These are phyloP conservation scores for Nemoura dubitans DNA, from an alignment of 2,888 invertebrate genomes.

Conservation along the genomic window DNA sequence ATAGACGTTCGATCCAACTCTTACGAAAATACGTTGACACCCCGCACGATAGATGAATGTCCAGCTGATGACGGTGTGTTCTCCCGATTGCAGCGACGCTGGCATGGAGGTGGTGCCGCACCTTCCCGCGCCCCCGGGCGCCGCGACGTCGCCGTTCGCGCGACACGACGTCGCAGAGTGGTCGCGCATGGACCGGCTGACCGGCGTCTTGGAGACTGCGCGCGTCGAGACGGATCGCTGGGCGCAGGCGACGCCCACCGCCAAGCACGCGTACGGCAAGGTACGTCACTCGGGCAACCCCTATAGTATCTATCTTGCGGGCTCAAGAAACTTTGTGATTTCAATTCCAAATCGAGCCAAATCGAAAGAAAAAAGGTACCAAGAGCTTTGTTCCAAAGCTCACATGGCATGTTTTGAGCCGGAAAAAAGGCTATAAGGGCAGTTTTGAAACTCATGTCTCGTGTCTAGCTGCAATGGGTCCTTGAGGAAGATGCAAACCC, in stretches of 20 bases:
- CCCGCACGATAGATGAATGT: too few species aligned
- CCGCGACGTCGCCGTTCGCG: constrained; percentile 59
- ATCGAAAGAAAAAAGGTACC: too few species aligned
- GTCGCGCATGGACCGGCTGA: constrained; percentile 65
- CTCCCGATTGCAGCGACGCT: not conserved
- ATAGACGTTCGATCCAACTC: too few species aligned
- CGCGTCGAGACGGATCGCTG: constrained; percentile 66
- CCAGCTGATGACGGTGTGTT: not conserved
- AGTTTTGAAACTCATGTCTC: too few species aligned
- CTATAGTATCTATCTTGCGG: not conserved
- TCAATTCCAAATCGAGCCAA: too few species aligned
- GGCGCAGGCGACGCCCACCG: constrained; percentile 62
- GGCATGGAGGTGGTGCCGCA: not conserved
- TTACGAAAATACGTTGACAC: too few species aligned
- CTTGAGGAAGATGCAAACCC: too few species aligned
- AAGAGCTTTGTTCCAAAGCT: too few species aligned
- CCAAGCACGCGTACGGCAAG: constrained; percentile 65
- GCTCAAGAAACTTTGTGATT: not conserved
- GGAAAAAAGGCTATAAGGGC: too few species aligned
- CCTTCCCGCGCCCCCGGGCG: not conserved
- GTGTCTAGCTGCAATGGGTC: too few species aligned
- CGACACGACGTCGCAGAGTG: constrained; percentile 67
- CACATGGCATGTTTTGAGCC: too few species aligned
- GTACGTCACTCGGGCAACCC: constrained; percentile 55
- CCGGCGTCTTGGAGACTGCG: constrained; percentile 65